Base-by-base conservation (phyloP, 2,888 invertebrate genomes). In the Ypsolopha scabrella region DNA sequence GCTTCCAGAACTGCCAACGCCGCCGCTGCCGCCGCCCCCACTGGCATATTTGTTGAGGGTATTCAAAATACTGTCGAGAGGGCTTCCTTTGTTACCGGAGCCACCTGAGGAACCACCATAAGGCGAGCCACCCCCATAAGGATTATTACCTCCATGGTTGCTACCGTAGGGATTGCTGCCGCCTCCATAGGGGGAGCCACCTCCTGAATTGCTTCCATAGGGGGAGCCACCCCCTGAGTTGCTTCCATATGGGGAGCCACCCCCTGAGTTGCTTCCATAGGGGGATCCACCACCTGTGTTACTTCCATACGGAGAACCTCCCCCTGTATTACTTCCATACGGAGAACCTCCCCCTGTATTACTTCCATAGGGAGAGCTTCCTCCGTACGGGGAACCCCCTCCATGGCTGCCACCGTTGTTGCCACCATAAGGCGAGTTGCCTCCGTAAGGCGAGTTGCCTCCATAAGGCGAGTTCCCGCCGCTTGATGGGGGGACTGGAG, bases 41-140 rank as follows among this genome's bases (percentile, higher is more conserved):
- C 55, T 60, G 3, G 72, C 72, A 58, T 75, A 76, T 59, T 77
- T 78, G 58, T 61, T 75, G 3, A 78, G 48, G 1, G 75, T 67
- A 54, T 65, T 75, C 11, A 76, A 50, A 41, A 78, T 74, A 48
- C 67, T 64, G 57, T 76, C 77, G 33, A 78, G 55, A 10, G 75
- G 64, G 54, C 68, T 64, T 52, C 67, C 64, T 33, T 67, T 64
- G 54, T 65, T 65, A 33, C 62, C 57, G 2, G 58, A 60, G 9
- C 52, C 45, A 37, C 54, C 55, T 11, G 72, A 67, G 34, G 77
- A 57, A 37, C 57, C 58, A 4, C 57, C 55, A 39, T 53, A 52
- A n/a, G 48, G 48, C 6, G 62, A 59, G 39, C 53, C 55, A 9
- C 64, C 64, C 3, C 63, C 60, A 38, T 65, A 63, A 1, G 58